Evolutionary conservation across 2,113 vertebrate genomes (phyloP), one percentile per base, ranked within the genome.

Genomic region (Oenanthe melanoleuca): DNA sequence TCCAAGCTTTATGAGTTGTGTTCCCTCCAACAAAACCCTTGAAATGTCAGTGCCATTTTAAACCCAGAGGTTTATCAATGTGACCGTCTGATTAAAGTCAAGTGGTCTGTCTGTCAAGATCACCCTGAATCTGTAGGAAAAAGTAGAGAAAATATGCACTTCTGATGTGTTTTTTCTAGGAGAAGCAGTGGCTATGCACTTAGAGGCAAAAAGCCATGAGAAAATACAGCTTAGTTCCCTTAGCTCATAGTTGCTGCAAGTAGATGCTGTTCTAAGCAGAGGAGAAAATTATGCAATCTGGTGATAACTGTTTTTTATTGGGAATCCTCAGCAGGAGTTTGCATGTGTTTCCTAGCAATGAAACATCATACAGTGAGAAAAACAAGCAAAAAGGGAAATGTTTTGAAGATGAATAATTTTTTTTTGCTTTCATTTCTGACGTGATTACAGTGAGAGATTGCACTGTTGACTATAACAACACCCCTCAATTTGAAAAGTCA

Each of bases 241-340:
- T 52, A 74, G 61, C 55, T 91, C 71, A 7, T 40, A 82, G 78
- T 0, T 7, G 10, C 64, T 78, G 34, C 79, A 88, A 82, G 75
- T 82, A 83, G 88, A 70, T 90, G 74, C 64, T 82, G 44, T 88
- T 94, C 56, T 71, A 81, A 90, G 52, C 52, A 78, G 44, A 93
- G 75, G 67, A 92, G 87, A 90, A 92, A 93, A 92, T 95, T 83
- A 84, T 78, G 82, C 82, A 94, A 83, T 80, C 75, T 93, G 77
- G 82, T 88, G 92, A 87, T 80, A 92, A 88, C 82, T 70, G 52
- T 64, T 83, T 95, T 96, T 95, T 95, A 74, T 56, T 93, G 82
- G 82, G 86, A 90, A 89, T 85, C 88, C 92, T 90, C 80, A 74
- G 82, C 89, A 94, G 92, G 85, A 93, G 88, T 95, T 56, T 80